Evolutionary conservation across 2,888 invertebrate genomes (phyloP), one percentile per base, ranked within the genome.

Genomic region (Catocala nupta): DNA sequence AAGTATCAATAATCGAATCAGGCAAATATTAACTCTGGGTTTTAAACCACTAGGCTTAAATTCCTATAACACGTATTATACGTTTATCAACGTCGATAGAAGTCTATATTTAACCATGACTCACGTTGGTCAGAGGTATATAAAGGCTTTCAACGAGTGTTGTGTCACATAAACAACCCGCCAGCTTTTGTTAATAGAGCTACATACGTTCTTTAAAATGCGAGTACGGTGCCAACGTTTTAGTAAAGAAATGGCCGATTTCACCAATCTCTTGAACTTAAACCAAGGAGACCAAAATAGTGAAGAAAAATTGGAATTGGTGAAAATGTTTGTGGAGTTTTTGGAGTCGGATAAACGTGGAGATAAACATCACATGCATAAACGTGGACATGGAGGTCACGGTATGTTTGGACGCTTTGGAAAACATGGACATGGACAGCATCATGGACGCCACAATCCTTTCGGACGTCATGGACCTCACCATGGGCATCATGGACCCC

Each of bases 321-420:
- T 84, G 11, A 70, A 68, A 39, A 73, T 73, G 66, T 82, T 83
- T 47, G 69, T 77, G 1, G 68, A 77, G 5, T 83, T 79, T 55
- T 57, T 84, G 8, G 71, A 80, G 64, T 60, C 68, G 3, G 63
- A 78, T 5, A 70, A 73, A 25, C 25, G n/a, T 13, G 57, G 56
- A 5, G 56, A 63, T 16, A 60, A 56, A 12, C 49, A 60, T 16
- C 54, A 59, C 10, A 58, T 63, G 16, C 49, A 55, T 12, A 65
- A 57, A 43, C 56, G n/a, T 16, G 62, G 68, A 0, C 68, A 57
- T 12, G 67, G 70, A 47, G 58, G 62, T 33, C 70, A 71, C 43
- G 60, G 45, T 4, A 59, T 39, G 12, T 50, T 39, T 12, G 47
- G 50, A 53, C 69, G 70, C 13, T 71, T 72, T 58, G 77, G 79